phyloP scores from a whole-genome alignment of 1,140 invertebrate species.

The Drosophila nannoptera region DNA sequence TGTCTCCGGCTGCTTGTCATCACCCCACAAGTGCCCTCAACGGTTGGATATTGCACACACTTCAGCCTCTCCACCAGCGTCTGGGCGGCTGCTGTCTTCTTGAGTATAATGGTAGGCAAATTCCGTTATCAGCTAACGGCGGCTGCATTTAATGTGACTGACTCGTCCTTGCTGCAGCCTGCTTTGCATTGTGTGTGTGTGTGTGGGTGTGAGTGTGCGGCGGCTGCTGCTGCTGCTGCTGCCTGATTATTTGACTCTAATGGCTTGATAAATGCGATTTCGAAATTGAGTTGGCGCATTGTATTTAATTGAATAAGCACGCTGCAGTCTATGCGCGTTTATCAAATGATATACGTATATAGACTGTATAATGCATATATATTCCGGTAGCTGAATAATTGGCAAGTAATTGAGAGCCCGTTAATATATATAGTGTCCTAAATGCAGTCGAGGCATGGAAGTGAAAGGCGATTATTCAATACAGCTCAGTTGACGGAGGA shows the following conservation, averaged over 20 bases:
- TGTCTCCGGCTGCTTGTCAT: constrained; percentile 10
- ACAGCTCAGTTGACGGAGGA: not conserved
- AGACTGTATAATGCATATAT: constrained; percentile 1
- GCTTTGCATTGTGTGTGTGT: constrained; percentile 6
- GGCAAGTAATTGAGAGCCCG: constrained; percentile 60
- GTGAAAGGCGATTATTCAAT: constrained; percentile 1
- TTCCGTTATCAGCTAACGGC: constrained; percentile 71
- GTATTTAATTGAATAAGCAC: constrained; percentile 74
- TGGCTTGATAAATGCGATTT: constrained; percentile 77
- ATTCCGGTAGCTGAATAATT: constrained; percentile 48
- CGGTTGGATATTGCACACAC: constrained; percentile 50
- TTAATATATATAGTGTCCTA: constrained; percentile 45
- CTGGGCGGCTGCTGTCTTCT: constrained; percentile 36
- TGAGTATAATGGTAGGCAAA: constrained; percentile 75
- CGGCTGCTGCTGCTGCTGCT: constrained; percentile 14
- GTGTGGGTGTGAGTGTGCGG: constrained; percentile 7
- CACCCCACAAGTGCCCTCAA: constrained; percentile 59
- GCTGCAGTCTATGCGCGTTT: constrained; percentile 42
- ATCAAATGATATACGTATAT: constrained; percentile 9
- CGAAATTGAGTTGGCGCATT: constrained; percentile 65
- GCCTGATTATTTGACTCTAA: constrained; percentile 73
- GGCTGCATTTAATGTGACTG: constrained; percentile 69
- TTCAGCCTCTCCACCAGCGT: constrained; percentile 22
- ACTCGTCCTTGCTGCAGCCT: constrained; percentile 17
- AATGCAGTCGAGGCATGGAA: too few species aligned